Base-by-base conservation (phyloP, 2,113 vertebrate genomes). In the Peromyscus maniculatus region DNA sequence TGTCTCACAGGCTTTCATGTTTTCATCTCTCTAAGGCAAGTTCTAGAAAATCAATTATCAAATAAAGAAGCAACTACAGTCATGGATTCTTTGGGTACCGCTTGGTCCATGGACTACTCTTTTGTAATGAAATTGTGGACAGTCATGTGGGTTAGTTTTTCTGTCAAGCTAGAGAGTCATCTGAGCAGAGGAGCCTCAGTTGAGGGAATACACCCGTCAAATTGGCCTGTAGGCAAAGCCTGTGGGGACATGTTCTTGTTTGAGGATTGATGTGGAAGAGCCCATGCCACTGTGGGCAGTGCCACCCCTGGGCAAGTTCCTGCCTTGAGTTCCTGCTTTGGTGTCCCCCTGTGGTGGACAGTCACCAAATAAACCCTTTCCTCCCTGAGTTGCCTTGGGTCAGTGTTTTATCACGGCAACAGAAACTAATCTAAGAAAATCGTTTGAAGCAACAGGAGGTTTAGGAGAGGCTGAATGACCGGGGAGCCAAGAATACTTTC, bases 41-140 rank as follows among this genome's bases (percentile, higher is more conserved):
- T 64, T 96, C 83, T 94, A 92, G 62, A 75, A 91, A 83, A 7
- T 2, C 52, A 55, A 66, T 66, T 94, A 67, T 67, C n/a, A 67
- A 87, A 82, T 59, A 43, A 87, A 80, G 77, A 80, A 74, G 77
- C 1, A 24, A 28, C 52, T 84, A 64, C 17, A 67, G 46, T 43
- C 46, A 43, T 62, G 24, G 7, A 75, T 87, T 87, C 62, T 83
- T 74, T 16, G 79, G 36, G 19, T 72, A 74, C 28, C n/a, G 28
- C 17, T 9, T 80, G 79, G 31, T 69, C 57, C 26, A 16, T 1
- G 19, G 2, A n/a, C 33, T 7, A 52, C 12, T 62, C 36, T 83
- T 24, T 59, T 3, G 43, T 62, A 88, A 19, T 3, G 9, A 31
- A 93, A 46, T 0, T 75, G 15, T 78, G 26, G 52, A 3, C 3